Percentiles rank a stretch among this genome's conserved stretches.
These are phyloP conservation scores for Rattus norvegicus DNA, from an alignment of 2,113 vertebrate species.

Conservation along the genomic window DNA sequence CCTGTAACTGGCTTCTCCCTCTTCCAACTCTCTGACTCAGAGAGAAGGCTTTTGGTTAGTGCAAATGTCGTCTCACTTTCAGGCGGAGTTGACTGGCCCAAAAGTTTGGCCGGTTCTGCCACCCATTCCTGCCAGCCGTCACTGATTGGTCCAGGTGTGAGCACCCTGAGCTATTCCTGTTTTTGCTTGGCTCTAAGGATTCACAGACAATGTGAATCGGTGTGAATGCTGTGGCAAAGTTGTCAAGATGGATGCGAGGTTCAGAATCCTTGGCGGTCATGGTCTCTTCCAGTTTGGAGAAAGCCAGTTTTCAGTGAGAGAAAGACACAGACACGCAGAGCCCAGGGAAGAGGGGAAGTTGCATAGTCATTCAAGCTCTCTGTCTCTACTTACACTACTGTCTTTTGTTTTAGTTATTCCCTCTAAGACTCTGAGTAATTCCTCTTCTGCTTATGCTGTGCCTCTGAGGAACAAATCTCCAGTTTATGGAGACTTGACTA, in stretches of 20 bases:
- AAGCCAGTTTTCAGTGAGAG: slow-evolving; percentile 1
- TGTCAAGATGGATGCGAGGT: background rate
- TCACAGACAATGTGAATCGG: background rate
- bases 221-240: background rate
- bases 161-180: background rate
- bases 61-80: background rate
- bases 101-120: background rate
- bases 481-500: background rate
- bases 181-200: background rate
- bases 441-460: background rate
- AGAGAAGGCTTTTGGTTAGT: background rate
- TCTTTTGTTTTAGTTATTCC: background rate
- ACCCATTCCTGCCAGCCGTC: background rate
- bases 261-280: background rate
- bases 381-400: background rate
- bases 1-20: background rate
- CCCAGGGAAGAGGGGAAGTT: background rate
- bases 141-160: background rate
- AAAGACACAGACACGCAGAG: background rate
- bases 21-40: background rate
- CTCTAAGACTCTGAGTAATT: background rate
- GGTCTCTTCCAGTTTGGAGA: background rate
- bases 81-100: background rate
- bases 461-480: background rate
- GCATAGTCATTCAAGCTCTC: background rate